A percentile compares a stretch with the other conserved stretches of the same genome.
Evolutionary conservation across 1,140 invertebrate species (phyloP).

Genomic region (Mylabris phalerata): DNA sequence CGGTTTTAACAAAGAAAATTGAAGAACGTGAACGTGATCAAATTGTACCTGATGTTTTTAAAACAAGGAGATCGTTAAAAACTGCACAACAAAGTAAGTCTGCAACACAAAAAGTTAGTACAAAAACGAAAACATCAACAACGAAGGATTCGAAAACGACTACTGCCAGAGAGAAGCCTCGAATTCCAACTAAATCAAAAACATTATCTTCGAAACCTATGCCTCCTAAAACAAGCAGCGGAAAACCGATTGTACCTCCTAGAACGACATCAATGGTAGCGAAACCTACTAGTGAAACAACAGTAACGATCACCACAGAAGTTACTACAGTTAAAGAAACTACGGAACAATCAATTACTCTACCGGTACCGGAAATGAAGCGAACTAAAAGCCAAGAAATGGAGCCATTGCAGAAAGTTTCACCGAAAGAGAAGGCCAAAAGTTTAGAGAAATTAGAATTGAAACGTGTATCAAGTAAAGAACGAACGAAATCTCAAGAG

Average conservation of each 20-base stretch:
- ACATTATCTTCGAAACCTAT: slow-evolving; percentile 17
- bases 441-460: slow-evolving; percentile 57
- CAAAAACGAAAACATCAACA: slow-evolving; percentile 2
- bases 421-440: slow-evolving; percentile 57
- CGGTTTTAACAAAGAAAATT: too few relatives aligned
- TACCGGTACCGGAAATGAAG: slow-evolving; percentile 49
- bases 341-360: slow-evolving; percentile 46
- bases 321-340: slow-evolving; percentile 45
- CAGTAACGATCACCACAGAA: slow-evolving; percentile 33
- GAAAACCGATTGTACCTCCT: too few relatives aligned
- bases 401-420: slow-evolving; percentile 47
- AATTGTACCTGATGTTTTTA: slow-evolving; percentile 52
- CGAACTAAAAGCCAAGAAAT: slow-evolving; percentile 57
- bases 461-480: slow-evolving; percentile 53
- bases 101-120: slow-evolving; percentile 2
- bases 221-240: neutral
- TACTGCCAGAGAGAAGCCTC: slow-evolving; percentile 9
- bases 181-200: slow-evolving; percentile 18
- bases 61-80: slow-evolving; percentile 23
- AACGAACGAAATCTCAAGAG: slow-evolving; percentile 60
- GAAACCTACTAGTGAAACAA: neutral
- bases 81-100: neutral
- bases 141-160: neutral
- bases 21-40: slow-evolving; percentile 43
- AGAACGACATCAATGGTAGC: slow-evolving; percentile 16